Percentiles rank a stretch among this genome's conserved stretches.
These are phyloP conservation scores for Bombus confusus DNA, from an alignment of 1,140 invertebrate species.

Conservation along the genomic window DNA sequence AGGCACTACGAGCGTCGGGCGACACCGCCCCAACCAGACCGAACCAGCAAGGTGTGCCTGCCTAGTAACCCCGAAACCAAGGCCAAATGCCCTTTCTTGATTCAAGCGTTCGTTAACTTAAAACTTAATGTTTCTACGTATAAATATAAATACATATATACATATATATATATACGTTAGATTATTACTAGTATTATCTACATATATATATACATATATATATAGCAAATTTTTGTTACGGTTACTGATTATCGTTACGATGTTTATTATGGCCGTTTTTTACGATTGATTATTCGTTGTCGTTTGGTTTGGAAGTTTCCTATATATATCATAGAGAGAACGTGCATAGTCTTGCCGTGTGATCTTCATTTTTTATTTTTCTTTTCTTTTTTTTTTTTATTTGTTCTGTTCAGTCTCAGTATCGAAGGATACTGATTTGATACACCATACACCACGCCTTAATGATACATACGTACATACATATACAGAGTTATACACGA, in stretches of 20 bases:
- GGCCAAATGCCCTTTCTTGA: conserved; percentile 81
- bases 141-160: conserved; percentile 61
- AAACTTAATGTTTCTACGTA: conserved; percentile 81
- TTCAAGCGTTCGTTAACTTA: conserved; percentile 82
- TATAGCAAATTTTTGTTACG: conserved; percentile 56
- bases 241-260: conserved; percentile 46
- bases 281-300: conserved; percentile 49
- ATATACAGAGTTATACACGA: background rate
- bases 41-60: conserved; percentile 83
- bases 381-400: background rate
- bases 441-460: conserved; percentile 6
- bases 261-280: conserved; percentile 39
- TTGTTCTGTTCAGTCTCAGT: conserved; percentile 42
- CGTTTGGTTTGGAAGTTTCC: conserved; percentile 50
- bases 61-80: conserved; percentile 81
- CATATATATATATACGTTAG: conserved; percentile 67
- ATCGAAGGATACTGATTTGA: conserved; percentile 14
- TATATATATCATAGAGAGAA: conserved; percentile 49
- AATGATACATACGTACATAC: background rate
- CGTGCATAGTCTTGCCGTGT: conserved; percentile 67
- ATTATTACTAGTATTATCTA: conserved; percentile 60
- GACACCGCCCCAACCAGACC: conserved; percentile 82
- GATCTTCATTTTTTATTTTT: conserved; percentile 7
- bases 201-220: conserved; percentile 40
- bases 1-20: conserved; percentile 83